phyloP scores from a whole-genome alignment of 2,113 vertebrate species.

The Pycnonotus jocosus region DNA sequence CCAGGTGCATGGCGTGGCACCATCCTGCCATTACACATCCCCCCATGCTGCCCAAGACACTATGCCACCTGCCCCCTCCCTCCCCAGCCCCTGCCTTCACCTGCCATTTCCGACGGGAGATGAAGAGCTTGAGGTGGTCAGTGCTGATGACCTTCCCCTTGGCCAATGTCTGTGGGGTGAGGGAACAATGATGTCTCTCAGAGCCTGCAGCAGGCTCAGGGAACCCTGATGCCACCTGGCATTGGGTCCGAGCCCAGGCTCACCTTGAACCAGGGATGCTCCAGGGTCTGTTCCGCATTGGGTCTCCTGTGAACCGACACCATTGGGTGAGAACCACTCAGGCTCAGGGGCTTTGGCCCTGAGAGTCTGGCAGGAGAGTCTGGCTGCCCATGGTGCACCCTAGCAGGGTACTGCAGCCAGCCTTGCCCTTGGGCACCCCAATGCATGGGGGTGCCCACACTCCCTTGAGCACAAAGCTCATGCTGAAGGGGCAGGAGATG shows the following conservation, averaged over 20 bases:
- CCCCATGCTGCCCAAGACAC: background rate
- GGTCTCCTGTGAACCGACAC: slow-evolving; percentile 80
- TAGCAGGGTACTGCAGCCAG: background rate
- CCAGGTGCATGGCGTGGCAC: background rate
- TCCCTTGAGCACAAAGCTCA: background rate
- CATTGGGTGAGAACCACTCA: fast-evolving
- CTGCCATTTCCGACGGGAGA: slow-evolving; percentile 95
- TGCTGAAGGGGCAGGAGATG: background rate
- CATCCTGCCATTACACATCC: background rate
- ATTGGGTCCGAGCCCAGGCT: background rate
- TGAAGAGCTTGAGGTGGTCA: slow-evolving; percentile 90
- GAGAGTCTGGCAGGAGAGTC: background rate
- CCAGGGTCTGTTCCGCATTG: slow-evolving; percentile 85
- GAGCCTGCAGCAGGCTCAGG: background rate
- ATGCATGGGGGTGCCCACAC: background rate
- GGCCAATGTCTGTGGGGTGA: slow-evolving; percentile 77
- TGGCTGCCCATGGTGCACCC: background rate
- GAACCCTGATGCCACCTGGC: fast-evolving
- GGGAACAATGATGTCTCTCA: background rate
- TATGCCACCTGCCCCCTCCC: background rate
- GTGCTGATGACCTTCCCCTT: slow-evolving; percentile 89
- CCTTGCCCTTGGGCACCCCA: background rate
- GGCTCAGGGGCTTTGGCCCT: background rate
- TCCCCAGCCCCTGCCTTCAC: slow-evolving; percentile 62
- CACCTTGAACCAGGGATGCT: slow-evolving; percentile 98